phyloP scores from a whole-genome alignment of 2,797 vertebrate genomes.

The Lemur catta region DNA sequence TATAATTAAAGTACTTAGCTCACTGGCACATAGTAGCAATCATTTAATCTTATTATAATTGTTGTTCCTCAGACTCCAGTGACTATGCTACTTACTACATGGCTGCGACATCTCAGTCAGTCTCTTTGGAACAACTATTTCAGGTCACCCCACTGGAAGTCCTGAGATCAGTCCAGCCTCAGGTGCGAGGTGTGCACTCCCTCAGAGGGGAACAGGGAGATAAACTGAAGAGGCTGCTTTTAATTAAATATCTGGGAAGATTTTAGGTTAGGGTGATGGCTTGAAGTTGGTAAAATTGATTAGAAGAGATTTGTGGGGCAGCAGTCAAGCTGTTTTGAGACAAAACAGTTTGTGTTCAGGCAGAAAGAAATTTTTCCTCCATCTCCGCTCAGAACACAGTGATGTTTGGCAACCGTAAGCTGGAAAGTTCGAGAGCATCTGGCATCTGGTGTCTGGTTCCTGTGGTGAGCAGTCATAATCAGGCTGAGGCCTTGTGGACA shows the following conservation, averaged over 20 bases:
- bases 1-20: background rate
- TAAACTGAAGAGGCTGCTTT: background rate
- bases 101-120: background rate
- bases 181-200: background rate
- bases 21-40: background rate
- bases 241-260: background rate
- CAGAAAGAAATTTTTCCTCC: background rate
- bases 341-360: background rate
- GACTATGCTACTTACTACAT: background rate
- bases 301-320: background rate
- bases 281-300: background rate
- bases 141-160: background rate
- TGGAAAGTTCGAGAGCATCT: constrained; percentile 53
- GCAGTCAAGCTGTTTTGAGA: background rate
- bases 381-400: background rate
- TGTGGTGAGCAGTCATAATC: constrained; percentile 1
- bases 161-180: rapidly evolving
- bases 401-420: background rate
- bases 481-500: background rate
- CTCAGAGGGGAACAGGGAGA: background rate
- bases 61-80: background rate
- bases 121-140: background rate
- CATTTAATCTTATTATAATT: background rate
- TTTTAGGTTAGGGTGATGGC: background rate
- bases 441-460: background rate